Evolutionary conservation across 1,140 invertebrate species (phyloP), one percentile per base, ranked within the genome.

Genomic region (Cryptotermes secundus): DNA sequence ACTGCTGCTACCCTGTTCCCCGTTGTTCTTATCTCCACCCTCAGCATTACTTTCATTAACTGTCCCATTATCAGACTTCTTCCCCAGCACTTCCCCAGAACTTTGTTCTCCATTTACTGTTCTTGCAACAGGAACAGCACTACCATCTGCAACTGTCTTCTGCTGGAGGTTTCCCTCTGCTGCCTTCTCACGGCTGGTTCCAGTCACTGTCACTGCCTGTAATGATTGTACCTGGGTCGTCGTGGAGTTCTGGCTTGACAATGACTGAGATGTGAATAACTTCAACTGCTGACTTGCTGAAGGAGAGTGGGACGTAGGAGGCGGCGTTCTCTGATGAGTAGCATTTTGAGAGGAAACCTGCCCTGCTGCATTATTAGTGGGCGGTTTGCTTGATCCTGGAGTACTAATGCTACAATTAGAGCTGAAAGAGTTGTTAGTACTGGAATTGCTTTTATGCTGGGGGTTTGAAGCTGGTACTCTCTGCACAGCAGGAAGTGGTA

Each of bases 401-500:
- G 31, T 9, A 79, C 24, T 83, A 34, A 26, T 19, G 59, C 26
- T 34, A 36, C 19, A 79, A n/a, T 59, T 83, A 65, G 9, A 38
- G 49, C 19, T 42, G 34, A n/a, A 36, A 79, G 31, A 34, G 24
- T 35, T 83, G 59, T 6, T 34, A 83, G 31, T 35, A 16, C n/a
- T 34, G 59, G 34, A 49, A 72, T n/a, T 34, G 53, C n/a, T 31
- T 35, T 83, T 83, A 16, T 83, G 53, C 34, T 85, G 72, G n/a
- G 38, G 49, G 26, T 42, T 81, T 36, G 80, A 80, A 31, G 85
- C 81, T 38, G 89, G 90, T 85, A 90, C 89, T 84, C 90, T 88
- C 42, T 91, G 90, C 0, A 90, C 89, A 6, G 90, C 86, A 0
- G 90, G 89, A 0, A 89, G 84, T 31, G 86, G 86, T 16, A 72